Percentiles rank a stretch among this genome's conserved stretches.
Conservation (phyloP, 1,140 invertebrate genomes). For the Atta colombica region DNA sequence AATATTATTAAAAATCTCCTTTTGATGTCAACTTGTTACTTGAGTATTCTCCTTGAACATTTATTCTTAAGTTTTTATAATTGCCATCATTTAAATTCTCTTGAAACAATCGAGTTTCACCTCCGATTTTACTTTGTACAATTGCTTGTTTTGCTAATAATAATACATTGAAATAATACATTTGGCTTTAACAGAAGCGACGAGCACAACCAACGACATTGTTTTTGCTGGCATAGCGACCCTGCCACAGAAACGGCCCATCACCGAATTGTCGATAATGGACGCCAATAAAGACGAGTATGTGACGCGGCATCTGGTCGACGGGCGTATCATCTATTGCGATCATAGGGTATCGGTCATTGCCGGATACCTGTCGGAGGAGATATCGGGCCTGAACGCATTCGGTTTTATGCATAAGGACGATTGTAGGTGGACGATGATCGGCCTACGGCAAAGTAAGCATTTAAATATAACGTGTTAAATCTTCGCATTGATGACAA, state of each 20-base stretch:
- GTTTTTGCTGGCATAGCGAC: constrained; percentile 91
- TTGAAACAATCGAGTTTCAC: neutral
- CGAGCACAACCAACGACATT: constrained; percentile 85
- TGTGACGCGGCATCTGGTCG: constrained; percentile 93
- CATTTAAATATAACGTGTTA: neutral
- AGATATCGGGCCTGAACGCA: constrained; percentile 93
- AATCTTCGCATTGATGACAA: neutral
- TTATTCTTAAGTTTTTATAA: neutral
- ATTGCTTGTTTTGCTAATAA: constrained; percentile 4
- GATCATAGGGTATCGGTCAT: constrained; percentile 95
- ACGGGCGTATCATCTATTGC: constrained; percentile 94
- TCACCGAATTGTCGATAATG: constrained; percentile 90
- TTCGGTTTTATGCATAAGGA: constrained; percentile 95
- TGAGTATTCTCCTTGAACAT: neutral
- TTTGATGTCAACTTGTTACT: too few species aligned
- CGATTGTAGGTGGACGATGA: constrained; percentile 93
- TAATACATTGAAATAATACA: neutral
- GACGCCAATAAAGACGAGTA: constrained; percentile 94
- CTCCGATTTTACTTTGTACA: neutral
- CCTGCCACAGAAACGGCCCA: constrained; percentile 89
- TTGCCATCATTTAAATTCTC: neutral
- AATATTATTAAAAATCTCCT: too few species aligned
- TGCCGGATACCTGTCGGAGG: constrained; percentile 94
- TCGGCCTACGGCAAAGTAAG: constrained; percentile 94
- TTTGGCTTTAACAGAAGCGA: constrained; percentile 29